A percentile compares a stretch with the other conserved stretches of the same genome.
Conservation (phyloP, 2,113 vertebrate species). For the Rhodinocichla rosea region DNA sequence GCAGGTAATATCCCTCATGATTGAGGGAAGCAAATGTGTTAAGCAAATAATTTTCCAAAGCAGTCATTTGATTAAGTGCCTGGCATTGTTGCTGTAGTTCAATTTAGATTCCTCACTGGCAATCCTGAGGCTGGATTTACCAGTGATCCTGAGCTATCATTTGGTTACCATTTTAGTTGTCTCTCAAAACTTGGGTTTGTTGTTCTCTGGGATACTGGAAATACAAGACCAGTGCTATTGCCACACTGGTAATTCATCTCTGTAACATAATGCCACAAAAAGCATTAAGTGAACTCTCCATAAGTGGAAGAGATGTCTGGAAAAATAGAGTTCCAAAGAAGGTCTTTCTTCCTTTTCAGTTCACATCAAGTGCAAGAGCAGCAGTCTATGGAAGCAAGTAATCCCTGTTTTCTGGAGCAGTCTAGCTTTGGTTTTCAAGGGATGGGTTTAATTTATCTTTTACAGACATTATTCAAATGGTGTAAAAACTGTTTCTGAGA, state of each 20-base stretch:
- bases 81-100: background rate
- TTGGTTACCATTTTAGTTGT: constrained; percentile 10
- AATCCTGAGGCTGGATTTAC: background rate
- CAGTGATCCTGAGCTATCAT: background rate
- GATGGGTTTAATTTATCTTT: background rate
- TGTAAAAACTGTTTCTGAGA: background rate
- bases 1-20: background rate
- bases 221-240: background rate
- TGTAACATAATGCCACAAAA: background rate
- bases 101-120: background rate
- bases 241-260: background rate
- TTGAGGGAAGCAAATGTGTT: background rate
- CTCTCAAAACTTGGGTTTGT: background rate
- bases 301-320: background rate
- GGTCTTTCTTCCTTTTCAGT: background rate
- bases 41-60: background rate
- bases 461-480: background rate
- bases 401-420: background rate
- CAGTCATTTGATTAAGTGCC: background rate
- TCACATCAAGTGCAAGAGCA: background rate
- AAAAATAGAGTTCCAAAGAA: background rate
- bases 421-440: background rate
- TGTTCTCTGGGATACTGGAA: background rate
- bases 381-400: background rate
- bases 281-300: background rate